Conservation (phyloP, 2,113 vertebrate species). For the Sapayoa aenigma region DNA sequence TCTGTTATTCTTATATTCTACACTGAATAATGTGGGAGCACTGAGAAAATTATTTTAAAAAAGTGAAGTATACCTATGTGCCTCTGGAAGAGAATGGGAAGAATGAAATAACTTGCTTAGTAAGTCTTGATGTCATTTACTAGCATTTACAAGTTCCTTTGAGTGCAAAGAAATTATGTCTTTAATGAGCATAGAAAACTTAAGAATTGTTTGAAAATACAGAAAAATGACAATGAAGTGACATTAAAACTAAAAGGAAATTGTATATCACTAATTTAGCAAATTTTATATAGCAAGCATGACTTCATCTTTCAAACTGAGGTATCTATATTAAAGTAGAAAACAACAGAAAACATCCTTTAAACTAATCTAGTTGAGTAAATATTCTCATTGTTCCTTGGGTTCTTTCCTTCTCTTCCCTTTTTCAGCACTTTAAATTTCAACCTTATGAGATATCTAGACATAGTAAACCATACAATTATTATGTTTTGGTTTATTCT, state of each 20-base stretch:
- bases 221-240: not conserved
- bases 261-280: not conserved
- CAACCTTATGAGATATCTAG: not conserved
- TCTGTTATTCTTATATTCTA: not conserved
- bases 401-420: not conserved
- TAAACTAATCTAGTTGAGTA: not conserved
- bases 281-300: not conserved
- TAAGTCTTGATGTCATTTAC: not conserved
- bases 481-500: not conserved
- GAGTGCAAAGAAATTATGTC: not conserved
- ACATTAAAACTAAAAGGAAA: conserved; percentile 2
- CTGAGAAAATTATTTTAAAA: not conserved
- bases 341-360: not conserved
- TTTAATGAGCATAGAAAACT: not conserved
- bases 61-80: not conserved
- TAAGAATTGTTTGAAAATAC: conserved; percentile 12
- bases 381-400: not conserved
- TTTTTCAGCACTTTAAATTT: not conserved
- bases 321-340: not conserved
- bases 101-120: not conserved
- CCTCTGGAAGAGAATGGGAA: not conserved
- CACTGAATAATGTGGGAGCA: not conserved
- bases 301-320: not conserved
- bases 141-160: not conserved
- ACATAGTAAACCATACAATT: not conserved